Evolutionary conservation across 2,888 invertebrate genomes (phyloP).

Genomic region (Cephonodes hylas): DNA sequence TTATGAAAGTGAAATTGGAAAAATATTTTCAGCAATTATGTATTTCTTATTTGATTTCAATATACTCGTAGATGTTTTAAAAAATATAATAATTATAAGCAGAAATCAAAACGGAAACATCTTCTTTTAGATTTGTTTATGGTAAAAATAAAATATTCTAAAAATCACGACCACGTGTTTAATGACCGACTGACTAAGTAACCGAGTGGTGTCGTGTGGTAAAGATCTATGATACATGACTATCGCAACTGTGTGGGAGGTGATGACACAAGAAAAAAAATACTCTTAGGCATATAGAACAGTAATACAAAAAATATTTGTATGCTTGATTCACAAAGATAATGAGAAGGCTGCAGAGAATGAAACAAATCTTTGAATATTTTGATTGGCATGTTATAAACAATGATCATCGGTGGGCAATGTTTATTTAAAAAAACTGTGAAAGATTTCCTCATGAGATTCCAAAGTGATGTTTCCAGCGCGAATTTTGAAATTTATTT

Average conservation of each 20-base stretch:
- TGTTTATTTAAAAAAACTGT: slow-evolving; percentile 11
- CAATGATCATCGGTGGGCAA: not conserved
- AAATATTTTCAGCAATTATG: not conserved
- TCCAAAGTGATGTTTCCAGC: not conserved
- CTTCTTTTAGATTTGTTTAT: not conserved
- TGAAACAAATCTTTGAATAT: not conserved
- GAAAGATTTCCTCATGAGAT: not conserved
- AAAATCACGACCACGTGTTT: slow-evolving; percentile 37
- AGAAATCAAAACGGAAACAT: not conserved
- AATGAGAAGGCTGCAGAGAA: not conserved
- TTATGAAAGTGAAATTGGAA: not conserved
- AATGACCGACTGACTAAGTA: slow-evolving; percentile 48
- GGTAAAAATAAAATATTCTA: slow-evolving; percentile 35
- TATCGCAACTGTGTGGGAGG: slow-evolving; percentile 47
- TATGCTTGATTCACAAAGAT: not conserved
- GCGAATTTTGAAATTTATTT: not conserved
- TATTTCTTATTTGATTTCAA: not conserved
- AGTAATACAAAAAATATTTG: slow-evolving; percentile 30
- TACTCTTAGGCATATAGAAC: slow-evolving; percentile 32
- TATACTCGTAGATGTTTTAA: not conserved
- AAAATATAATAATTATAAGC: not conserved
- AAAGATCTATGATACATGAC: slow-evolving; percentile 47
- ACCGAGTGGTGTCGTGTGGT: slow-evolving; percentile 48
- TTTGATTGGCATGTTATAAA: not conserved
- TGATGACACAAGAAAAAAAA: slow-evolving; percentile 48